Evolutionary conservation across 2,113 vertebrate species (phyloP).

Genomic region (Nothoprocta perdicaria): DNA sequence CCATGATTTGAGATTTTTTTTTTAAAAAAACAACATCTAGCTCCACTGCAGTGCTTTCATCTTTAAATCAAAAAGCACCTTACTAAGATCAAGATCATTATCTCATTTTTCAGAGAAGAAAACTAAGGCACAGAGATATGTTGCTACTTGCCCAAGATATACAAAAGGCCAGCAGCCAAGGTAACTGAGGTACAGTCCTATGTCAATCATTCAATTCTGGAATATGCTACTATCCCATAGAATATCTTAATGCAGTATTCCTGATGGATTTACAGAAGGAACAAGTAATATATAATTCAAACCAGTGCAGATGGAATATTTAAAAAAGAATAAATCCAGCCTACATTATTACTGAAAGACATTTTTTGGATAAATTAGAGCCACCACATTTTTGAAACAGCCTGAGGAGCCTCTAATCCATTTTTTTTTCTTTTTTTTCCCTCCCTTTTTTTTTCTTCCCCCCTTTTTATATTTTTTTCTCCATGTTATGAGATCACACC

Average conservation of each 20-base stretch:
- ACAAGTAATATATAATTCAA: background rate
- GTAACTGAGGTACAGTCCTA: background rate
- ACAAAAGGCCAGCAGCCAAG: background rate
- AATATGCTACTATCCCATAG: background rate
- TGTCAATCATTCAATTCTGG: background rate
- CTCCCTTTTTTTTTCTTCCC: too few relatives aligned
- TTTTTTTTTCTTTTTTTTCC: too few relatives aligned
- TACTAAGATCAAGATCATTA: slow-evolving; percentile 43
- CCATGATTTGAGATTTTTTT: background rate
- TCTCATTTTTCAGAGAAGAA: slow-evolving; percentile 45
- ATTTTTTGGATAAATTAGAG: background rate
- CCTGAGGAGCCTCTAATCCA: background rate
- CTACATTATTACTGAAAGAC: background rate
- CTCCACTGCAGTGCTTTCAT: background rate
- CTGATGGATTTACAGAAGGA: background rate
- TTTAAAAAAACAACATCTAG: background rate
- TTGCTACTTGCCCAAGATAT: slow-evolving; percentile 19
- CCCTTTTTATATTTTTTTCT: too few relatives aligned
- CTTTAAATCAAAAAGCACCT: slow-evolving; percentile 42
- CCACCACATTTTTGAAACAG: background rate
- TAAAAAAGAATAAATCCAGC: background rate
- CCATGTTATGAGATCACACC: background rate
- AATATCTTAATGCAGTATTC: background rate
- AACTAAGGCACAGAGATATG: slow-evolving; percentile 7
- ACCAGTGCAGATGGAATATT: background rate